Evolutionary conservation across 1,140 invertebrate genomes (phyloP).

Genomic region (Calephelis virginiensis): DNA sequence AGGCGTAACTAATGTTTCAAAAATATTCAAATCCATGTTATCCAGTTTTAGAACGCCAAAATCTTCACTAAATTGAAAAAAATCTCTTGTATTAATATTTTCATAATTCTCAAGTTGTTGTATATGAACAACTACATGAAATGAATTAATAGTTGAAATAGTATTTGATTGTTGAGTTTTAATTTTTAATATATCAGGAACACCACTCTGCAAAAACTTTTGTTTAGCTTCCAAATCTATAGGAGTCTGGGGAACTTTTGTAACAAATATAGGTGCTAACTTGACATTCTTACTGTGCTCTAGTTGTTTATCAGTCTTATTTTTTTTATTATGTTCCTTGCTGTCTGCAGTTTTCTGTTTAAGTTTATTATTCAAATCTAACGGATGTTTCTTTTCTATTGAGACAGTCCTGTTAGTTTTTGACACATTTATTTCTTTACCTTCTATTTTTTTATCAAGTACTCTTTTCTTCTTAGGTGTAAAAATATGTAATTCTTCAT

Average conservation of each 20-base stretch:
- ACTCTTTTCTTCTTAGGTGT: conserved; percentile 66
- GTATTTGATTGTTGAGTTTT: conserved; percentile 61
- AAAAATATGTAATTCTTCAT: conserved; percentile 68
- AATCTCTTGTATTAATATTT: conserved; percentile 18
- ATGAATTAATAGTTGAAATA: conserved; percentile 58
- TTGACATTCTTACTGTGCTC: conserved; percentile 39
- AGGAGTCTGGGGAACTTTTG: conserved; percentile 78
- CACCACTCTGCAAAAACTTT: conserved; percentile 80
- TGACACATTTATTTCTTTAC: background rate
- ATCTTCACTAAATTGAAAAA: background rate
- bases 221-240: conserved; percentile 78
- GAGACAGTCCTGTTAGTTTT: background rate
- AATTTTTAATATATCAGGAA: conserved; percentile 79
- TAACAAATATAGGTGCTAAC: conserved; percentile 81
- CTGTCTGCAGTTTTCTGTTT: conserved; percentile 19
- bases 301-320: conserved; percentile 20
- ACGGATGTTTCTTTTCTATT: background rate
- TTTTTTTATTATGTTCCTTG: background rate
- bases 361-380: background rate
- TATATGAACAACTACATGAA: conserved; percentile 78
- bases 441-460: conserved; percentile 26
- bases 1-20: background rate
- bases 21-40: background rate
- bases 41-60: background rate
- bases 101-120: conserved; percentile 45